A percentile compares a stretch with the other conserved stretches of the same genome.
Conservation (phyloP, 1,140 invertebrate genomes). For the Temnothorax curvispinosus region DNA sequence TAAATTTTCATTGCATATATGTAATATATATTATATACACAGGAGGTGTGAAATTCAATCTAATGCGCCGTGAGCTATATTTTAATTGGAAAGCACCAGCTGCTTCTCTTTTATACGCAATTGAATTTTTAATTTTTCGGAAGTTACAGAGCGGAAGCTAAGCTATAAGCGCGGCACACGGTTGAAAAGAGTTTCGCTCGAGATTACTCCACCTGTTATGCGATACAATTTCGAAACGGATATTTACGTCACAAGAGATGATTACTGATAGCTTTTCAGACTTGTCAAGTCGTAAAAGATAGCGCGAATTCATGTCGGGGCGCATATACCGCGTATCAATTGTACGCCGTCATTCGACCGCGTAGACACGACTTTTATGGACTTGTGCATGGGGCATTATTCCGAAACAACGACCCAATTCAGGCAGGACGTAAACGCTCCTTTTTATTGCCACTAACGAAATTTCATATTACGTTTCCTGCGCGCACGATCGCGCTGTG, state of each 20-base stretch:
- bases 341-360: conserved; percentile 19
- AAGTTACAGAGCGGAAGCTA: conserved; percentile 32
- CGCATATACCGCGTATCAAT: conserved; percentile 24
- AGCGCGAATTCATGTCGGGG: not conserved
- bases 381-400: conserved; percentile 42
- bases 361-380: conserved; percentile 44
- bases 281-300: conserved; percentile 44
- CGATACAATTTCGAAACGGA: conserved; percentile 28
- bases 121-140: conserved; percentile 50
- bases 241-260: conserved; percentile 33
- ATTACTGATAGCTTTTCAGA: conserved; percentile 50
- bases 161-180: conserved; percentile 8
- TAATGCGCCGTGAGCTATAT: not conserved
- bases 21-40: conserved; percentile 7
- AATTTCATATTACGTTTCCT: conserved; percentile 18
- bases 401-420: conserved; percentile 49
- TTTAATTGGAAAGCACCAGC: not conserved
- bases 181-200: conserved; percentile 2
- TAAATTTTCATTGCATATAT: not conserved
- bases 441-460: conserved; percentile 50
- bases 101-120: conserved; percentile 16
- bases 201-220: not conserved
- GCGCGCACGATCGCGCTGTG: not conserved
- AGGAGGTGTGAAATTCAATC: conserved; percentile 35
- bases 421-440: conserved; percentile 35